Evolutionary conservation across 2,888 invertebrate genomes (phyloP).

Genomic region (Acleris emargana): DNA sequence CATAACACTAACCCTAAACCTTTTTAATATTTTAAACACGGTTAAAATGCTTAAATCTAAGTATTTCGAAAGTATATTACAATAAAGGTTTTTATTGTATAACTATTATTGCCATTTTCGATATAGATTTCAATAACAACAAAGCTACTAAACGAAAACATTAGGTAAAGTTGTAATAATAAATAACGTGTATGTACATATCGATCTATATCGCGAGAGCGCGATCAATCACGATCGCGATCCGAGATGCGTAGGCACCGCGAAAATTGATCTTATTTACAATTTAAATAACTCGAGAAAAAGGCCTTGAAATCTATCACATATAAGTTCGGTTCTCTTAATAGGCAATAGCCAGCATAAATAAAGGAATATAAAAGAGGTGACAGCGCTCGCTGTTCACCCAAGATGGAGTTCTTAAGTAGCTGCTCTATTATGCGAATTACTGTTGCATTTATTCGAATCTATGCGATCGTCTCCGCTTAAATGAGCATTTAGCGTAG

Average conservation of each 20-base stretch:
- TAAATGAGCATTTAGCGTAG: constrained; percentile 79
- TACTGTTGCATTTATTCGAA: constrained; percentile 73
- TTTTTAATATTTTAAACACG: constrained; percentile 58
- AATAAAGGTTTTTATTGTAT: constrained; percentile 71
- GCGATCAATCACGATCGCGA: constrained; percentile 62
- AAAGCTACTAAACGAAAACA: constrained; percentile 50
- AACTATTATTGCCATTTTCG: constrained; percentile 79
- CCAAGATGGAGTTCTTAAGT: constrained; percentile 66
- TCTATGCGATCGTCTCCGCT: constrained; percentile 72
- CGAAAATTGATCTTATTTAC: constrained; percentile 76
- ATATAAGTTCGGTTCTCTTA: constrained; percentile 69
- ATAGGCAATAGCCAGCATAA: constrained; percentile 77
- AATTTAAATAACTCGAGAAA: constrained; percentile 69
- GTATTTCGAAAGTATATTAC: constrained; percentile 65
- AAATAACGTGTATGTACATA: constrained; percentile 45
- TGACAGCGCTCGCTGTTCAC: constrained; percentile 62
- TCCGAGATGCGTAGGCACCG: constrained; percentile 60
- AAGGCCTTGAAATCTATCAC: constrained; percentile 78
- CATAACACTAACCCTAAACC: constrained; percentile 68
- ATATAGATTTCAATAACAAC: constrained; percentile 57
- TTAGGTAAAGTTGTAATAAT: constrained; percentile 61
- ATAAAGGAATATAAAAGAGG: constrained; percentile 61
- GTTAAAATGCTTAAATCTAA: constrained; percentile 66
- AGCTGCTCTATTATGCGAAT: constrained; percentile 70
- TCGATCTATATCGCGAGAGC: constrained; percentile 43